phyloP scores from a whole-genome alignment of 2,888 invertebrate species.

The Augiades crinisus region DNA sequence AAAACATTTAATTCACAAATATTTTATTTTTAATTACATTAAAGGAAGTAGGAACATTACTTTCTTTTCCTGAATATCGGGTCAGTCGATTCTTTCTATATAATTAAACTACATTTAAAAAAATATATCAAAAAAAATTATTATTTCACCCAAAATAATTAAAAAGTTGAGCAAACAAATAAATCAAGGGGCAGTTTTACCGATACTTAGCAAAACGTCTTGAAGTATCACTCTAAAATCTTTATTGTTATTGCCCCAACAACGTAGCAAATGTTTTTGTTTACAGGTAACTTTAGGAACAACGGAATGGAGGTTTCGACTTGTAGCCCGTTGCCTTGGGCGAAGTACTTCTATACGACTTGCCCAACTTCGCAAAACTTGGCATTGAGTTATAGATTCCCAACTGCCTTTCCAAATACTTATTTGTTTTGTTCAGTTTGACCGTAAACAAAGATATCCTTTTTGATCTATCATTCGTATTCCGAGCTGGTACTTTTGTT shows the following conservation, averaged over 20 bases:
- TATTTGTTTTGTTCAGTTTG: constrained; percentile 74
- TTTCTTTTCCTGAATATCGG: too few species aligned
- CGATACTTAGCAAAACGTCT: background rate
- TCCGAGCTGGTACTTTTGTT: constrained; percentile 29
- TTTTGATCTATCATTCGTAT: constrained; percentile 48
- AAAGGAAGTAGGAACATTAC: too few species aligned
- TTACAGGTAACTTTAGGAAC: constrained; percentile 67
- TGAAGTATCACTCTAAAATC: constrained; percentile 33
- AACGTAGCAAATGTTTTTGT: constrained; percentile 57
- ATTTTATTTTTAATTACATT: too few species aligned
- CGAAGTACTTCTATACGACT: constrained; percentile 66
- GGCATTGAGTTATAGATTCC: constrained; percentile 80
- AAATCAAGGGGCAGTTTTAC: constrained; percentile 6
- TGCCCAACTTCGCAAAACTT: constrained; percentile 68
- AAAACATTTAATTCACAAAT: too few species aligned
- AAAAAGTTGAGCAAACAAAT: constrained; percentile 5
- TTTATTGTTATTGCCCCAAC: constrained; percentile 36
- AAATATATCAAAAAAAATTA: too few species aligned
- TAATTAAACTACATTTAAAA: too few species aligned
- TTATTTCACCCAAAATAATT: background rate
- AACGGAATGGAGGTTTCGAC: constrained; percentile 59
- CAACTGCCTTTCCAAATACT: constrained; percentile 72
- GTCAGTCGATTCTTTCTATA: too few species aligned
- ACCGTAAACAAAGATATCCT: constrained; percentile 70
- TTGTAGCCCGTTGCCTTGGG: constrained; percentile 54